Evolutionary conservation across 2,888 invertebrate species (phyloP).

Genomic region (Rhingia rostrata): DNA sequence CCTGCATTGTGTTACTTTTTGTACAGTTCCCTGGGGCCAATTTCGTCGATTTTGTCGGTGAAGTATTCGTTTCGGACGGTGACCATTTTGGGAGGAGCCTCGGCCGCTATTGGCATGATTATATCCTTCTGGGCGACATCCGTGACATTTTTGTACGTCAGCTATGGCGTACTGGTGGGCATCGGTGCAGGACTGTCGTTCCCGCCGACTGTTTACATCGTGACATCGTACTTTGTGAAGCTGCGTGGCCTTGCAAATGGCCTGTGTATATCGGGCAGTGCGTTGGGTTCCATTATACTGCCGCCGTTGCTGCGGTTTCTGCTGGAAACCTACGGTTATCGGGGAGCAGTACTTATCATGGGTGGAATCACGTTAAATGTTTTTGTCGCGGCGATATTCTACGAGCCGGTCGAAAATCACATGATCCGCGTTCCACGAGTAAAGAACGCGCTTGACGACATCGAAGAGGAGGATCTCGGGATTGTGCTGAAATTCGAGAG

Average conservation of each 20-base stretch:
- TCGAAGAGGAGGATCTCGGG: constrained; percentile 82
- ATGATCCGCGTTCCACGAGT: constrained; percentile 86
- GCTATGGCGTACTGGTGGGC: constrained; percentile 92
- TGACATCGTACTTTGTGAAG: constrained; percentile 92
- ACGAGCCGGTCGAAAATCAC: constrained; percentile 92
- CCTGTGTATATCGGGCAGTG: constrained; percentile 94
- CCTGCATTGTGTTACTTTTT: constrained; percentile 94
- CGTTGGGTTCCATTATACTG: constrained; percentile 92
- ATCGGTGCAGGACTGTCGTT: constrained; percentile 93
- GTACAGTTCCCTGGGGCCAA: constrained; percentile 93
- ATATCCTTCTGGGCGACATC: constrained; percentile 91
- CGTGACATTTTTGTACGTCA: constrained; percentile 90
- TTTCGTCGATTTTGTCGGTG: constrained; percentile 92
- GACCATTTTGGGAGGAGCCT: constrained; percentile 91
- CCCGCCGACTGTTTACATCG: constrained; percentile 95
- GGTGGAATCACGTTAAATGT: constrained; percentile 92
- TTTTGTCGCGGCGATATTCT: constrained; percentile 92
- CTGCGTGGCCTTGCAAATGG: constrained; percentile 93
- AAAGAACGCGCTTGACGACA: constrained; percentile 79
- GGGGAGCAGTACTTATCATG: constrained; percentile 91
- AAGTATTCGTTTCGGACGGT: constrained; percentile 93
- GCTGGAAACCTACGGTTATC: constrained; percentile 89
- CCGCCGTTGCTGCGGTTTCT: constrained; percentile 90
- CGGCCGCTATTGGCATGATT: constrained; percentile 93
- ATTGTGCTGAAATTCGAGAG: constrained; percentile 82